Percentiles rank a stretch among this genome's conserved stretches.
Conservation (phyloP, 2,113 vertebrate genomes). For the Callopanchax toddi region DNA sequence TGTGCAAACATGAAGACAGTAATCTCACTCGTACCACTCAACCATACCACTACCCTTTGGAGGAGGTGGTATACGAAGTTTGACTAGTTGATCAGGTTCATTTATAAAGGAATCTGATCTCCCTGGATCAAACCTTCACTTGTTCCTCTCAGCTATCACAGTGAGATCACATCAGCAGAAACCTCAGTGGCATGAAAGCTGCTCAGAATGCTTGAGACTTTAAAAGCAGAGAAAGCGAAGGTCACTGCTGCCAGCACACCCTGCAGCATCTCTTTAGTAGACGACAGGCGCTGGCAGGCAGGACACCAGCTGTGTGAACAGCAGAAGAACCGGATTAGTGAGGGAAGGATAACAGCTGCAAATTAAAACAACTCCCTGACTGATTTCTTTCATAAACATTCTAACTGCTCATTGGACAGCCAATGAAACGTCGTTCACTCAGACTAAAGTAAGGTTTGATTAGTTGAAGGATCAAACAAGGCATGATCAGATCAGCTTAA, state of each 20-base stretch:
- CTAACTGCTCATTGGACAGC: slow-evolving; percentile 7
- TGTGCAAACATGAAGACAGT: no score
- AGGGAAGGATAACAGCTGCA: no score
- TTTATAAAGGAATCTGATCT: no score
- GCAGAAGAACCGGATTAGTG: slow-evolving; percentile 50
- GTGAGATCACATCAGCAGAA: background rate
- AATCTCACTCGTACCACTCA: no score
- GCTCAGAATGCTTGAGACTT: background rate
- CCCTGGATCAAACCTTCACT: no score
- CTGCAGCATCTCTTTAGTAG: slow-evolving; percentile 18
- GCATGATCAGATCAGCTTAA: slow-evolving; percentile 4
- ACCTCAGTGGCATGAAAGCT: background rate
- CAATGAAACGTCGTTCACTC: slow-evolving; percentile 41
- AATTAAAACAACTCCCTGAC: slow-evolving; percentile 45
- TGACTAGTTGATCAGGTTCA: no score
- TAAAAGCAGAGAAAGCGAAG: background rate
- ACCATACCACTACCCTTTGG: no score
- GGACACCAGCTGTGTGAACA: slow-evolving; percentile 44
- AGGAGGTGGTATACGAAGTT: no score
- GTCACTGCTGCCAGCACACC: background rate
- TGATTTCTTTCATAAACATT: slow-evolving; percentile 55
- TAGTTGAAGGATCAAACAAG: background rate
- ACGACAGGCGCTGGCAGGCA: slow-evolving; percentile 14
- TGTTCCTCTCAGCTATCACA: no score
- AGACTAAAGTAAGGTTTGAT: slow-evolving; percentile 12